Conservation (phyloP, 2,888 invertebrate genomes). For the Drosophila mulleri region DNA sequence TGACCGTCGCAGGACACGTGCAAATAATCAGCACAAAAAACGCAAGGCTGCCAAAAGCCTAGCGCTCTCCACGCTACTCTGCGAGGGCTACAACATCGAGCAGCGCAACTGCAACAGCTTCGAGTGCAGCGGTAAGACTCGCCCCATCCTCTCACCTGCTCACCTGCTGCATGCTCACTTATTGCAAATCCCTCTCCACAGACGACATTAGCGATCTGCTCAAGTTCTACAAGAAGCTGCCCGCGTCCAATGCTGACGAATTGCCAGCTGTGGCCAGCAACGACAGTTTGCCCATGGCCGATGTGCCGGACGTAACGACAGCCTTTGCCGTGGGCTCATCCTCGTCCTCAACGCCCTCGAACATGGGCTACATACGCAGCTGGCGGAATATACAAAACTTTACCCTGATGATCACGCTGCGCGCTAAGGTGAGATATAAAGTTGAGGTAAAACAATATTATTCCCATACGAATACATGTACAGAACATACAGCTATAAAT, state of each 20-base stretch:
- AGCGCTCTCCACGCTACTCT: constrained; percentile 83
- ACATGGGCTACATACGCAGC: constrained; percentile 81
- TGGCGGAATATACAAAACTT: constrained; percentile 84
- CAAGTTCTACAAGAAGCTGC: constrained; percentile 84
- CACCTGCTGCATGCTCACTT: neutral
- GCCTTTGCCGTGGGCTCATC: constrained; percentile 35
- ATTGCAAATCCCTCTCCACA: constrained; percentile 41
- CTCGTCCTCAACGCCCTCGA: constrained; percentile 79
- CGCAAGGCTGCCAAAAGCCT: constrained; percentile 80
- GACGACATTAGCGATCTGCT: constrained; percentile 85
- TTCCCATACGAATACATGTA: too few species aligned
- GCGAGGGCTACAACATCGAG: constrained; percentile 85
- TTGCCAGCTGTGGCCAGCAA: constrained; percentile 21
- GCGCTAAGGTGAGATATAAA: constrained; percentile 79
- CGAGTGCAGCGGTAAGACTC: constrained; percentile 84
- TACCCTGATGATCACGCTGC: constrained; percentile 84
- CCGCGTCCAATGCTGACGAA: constrained; percentile 72
- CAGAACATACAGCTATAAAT: too few species aligned
- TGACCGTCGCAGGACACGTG: constrained; percentile 52
- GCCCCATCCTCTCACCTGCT: neutral
- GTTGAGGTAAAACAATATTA: neutral
- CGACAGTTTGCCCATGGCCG: constrained; percentile 26
- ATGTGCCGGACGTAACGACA: constrained; percentile 53
- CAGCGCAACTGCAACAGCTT: constrained; percentile 85
- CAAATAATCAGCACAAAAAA: constrained; percentile 69